Evolutionary conservation across 2,113 vertebrate genomes (phyloP), one percentile per base, ranked within the genome.

Genomic region (Limnothrissa miodon): DNA sequence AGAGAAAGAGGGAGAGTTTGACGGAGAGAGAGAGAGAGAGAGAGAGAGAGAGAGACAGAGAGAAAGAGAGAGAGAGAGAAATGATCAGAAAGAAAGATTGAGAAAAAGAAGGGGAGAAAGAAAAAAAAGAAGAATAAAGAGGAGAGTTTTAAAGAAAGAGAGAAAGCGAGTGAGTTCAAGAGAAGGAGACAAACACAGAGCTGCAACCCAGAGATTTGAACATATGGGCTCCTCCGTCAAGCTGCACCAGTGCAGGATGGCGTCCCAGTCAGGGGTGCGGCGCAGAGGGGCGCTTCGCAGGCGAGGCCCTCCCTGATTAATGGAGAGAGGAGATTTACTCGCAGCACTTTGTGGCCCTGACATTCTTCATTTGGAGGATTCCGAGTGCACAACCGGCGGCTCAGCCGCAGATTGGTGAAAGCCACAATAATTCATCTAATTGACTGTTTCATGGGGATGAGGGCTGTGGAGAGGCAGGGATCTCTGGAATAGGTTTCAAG

Each of bases 1-100:
- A 83, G 46, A 48, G 46, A 48, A 17, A 9, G 46, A 48, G 46
- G 13, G 33, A 13, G 39, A 80, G 62, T 80, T 86, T 56, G 83
- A 83, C 82, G 80, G 78, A 87, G 87, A 87, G 83, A 87, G 85
- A 74, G 56, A 44, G 78, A 81, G 59, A 78, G 44, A 53, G 83
- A 80, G 79, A 84, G 62, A 84, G 62, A 85, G 74, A 79, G 81
- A 82, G 81, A 82, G 21, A 82, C 42, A 80, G 78, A 74, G 19
- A 82, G 80, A 82, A 48, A 46, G 66, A 79, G 66, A 80, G 46
- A 80, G 5, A 78, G 51, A 80, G 78, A 80, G 33, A 42, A 36
- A 42, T 46, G 79, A 39, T 46, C 3, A 87, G 78, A 84, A 78
- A 81, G 84, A 82, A 82, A 83, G 51, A 29, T 5, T 21, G 1